Conservation (phyloP, 2,113 vertebrate species). For the Cyprinodon tularosa region DNA sequence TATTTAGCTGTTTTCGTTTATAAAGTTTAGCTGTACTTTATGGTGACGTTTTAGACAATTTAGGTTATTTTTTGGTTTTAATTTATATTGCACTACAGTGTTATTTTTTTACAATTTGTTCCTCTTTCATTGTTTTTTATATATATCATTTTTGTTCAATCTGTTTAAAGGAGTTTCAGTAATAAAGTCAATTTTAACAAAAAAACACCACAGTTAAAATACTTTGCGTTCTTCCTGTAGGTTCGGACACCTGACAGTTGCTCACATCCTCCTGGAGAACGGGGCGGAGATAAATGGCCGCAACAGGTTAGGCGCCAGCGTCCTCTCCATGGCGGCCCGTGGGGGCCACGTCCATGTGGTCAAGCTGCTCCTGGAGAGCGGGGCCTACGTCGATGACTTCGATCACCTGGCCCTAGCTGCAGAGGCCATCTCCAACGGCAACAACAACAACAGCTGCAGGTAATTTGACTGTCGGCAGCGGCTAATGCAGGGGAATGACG, state of each 20-base stretch:
- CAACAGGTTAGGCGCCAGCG: slow-evolving; percentile 92
- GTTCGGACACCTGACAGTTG: slow-evolving; percentile 89
- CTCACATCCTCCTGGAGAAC: slow-evolving; percentile 92
- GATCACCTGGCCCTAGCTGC: slow-evolving; percentile 79
- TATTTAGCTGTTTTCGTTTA: too few relatives aligned
- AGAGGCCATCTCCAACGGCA: slow-evolving; percentile 65
- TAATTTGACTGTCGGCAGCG: slow-evolving; percentile 4
- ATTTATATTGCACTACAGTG: too few relatives aligned
- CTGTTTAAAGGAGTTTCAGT: too few relatives aligned
- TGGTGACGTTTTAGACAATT: too few relatives aligned
- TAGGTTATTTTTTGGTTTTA: too few relatives aligned
- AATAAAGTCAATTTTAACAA: too few relatives aligned
- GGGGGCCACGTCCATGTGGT: slow-evolving; percentile 89
- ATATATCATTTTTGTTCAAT: too few relatives aligned
- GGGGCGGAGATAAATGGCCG: slow-evolving; percentile 92
- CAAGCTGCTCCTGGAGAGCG: slow-evolving; percentile 89
- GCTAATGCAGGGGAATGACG: background rate
- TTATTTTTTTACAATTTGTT: too few relatives aligned
- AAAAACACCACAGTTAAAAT: too few relatives aligned
- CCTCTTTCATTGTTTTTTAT: too few relatives aligned
- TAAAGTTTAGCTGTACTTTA: too few relatives aligned
- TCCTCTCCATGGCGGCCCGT: slow-evolving; percentile 90
- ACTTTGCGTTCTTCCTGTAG: slow-evolving; percentile 61
- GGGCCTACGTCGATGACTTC: slow-evolving; percentile 87
- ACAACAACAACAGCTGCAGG: slow-evolving; percentile 77